Evolutionary conservation across 2,113 vertebrate species (phyloP).

Genomic region (Rhea pennata): DNA sequence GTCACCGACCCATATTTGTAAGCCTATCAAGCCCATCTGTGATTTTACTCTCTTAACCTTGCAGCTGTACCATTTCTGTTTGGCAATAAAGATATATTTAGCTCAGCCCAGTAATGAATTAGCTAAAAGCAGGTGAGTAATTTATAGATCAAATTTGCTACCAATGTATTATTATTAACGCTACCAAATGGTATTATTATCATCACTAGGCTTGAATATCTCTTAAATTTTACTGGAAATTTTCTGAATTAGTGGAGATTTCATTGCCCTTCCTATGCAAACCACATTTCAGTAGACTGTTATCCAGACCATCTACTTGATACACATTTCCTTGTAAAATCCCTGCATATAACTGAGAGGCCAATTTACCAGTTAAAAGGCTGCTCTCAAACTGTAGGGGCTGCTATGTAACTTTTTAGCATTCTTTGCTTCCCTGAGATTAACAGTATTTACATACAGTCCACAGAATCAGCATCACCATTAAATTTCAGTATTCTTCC

Average conservation of each 20-base stretch:
- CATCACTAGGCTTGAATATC: neutral
- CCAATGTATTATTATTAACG: neutral
- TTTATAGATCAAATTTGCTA: neutral
- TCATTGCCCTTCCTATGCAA: neutral
- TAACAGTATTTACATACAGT: neutral
- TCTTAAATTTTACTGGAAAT: neutral
- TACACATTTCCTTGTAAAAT: neutral
- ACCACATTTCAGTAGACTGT: neutral
- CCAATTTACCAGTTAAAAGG: neutral
- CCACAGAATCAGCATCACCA: neutral
- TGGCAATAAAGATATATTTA: neutral
- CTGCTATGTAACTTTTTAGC: neutral
- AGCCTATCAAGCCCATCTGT: neutral
- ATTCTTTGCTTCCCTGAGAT: neutral
- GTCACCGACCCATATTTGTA: neutral
- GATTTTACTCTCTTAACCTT: neutral
- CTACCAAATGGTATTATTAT: neutral
- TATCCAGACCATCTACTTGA: neutral
- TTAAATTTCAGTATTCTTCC: neutral
- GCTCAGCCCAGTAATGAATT: neutral
- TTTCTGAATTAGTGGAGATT: neutral
- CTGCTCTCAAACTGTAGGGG: neutral
- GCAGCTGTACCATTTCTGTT: neutral
- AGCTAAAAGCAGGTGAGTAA: neutral
- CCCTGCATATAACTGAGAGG: neutral